Base-by-base conservation (phyloP, 2,113 vertebrate genomes). In the Cygnus buccinator region DNA sequence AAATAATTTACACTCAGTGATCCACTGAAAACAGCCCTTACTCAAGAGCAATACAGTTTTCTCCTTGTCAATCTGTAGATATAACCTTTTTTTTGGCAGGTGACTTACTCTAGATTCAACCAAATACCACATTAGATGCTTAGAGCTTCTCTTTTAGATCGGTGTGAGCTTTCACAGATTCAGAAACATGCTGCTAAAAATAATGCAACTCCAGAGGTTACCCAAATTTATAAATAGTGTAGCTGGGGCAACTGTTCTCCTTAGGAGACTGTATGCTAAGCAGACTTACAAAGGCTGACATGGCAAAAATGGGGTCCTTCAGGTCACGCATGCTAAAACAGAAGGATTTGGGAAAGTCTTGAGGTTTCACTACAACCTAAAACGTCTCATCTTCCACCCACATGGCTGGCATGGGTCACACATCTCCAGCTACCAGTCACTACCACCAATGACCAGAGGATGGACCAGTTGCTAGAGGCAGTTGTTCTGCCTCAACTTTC, bases 121-220 rank as follows among this genome's bases (percentile, higher is more conserved):
- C 74, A 65, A 75, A 74, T 55, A 74, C 22, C 35, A 59, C 25
- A 39, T 67, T 50, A 63, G 41, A 48, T 35, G 17, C 22, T 78
- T 63, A 67, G 20, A 77, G 11, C 18, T 44, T 74, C 37, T 80
- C n/a, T 76, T 95, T 77, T 46, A 81, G 52, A 81, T 41, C 26
- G 10, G 12, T 41, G 4, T 29, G 11, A 43, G 37, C 41, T 63
- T 23, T 59, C 52, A 50, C 31, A 11, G 37, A n/a, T 67, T 74
- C 75, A 91, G 33, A 89, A 96, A 93, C 33, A 11, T 71, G 26
- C 22, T 48, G 37, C 46, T 94, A 75, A 84, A 94, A 90, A 87
- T 59, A 58, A 87, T 28, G 78, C 33, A 68, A 0, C 23, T n/a
- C 22, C 26, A 41, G n/a, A 75, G 3, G 48, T 63, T 66, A 59